These are phyloP conservation scores for Empidonax alnorum DNA, from an alignment of 2,113 vertebrate genomes.

Conservation along the genomic window DNA sequence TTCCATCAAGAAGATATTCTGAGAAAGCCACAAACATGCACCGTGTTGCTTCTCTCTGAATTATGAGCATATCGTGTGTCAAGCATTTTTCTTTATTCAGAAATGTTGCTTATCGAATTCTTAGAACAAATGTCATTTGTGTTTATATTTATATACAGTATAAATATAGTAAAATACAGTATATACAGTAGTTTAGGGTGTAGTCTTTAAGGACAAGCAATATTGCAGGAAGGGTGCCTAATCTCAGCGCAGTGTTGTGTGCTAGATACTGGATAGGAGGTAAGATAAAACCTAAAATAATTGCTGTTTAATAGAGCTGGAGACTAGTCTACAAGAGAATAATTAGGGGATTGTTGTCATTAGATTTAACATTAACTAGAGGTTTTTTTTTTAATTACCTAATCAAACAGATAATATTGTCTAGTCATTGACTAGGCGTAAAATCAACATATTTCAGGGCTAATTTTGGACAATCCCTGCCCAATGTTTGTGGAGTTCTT, in stretches of 20 bases:
- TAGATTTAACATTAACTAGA: neutral
- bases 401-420: neutral
- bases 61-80: neutral
- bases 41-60: neutral
- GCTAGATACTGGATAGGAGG: neutral
- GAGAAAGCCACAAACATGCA: neutral
- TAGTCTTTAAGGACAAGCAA: neutral
- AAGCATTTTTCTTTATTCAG: neutral
- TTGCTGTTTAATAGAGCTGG: neutral
- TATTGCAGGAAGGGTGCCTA: neutral
- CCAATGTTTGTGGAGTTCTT: neutral
- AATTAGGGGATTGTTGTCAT: neutral
- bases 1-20: neutral
- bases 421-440: neutral
- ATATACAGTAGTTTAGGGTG: neutral
- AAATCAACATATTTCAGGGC: neutral
- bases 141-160: neutral
- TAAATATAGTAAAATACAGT: no score
- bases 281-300: neutral
- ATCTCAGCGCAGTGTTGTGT: neutral
- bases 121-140: neutral
- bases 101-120: neutral
- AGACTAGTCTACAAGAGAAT: neutral
- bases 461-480: neutral
- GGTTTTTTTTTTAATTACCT: neutral